Conservation (phyloP, 2,113 vertebrate genomes). For the Hyaena hyaena region DNA sequence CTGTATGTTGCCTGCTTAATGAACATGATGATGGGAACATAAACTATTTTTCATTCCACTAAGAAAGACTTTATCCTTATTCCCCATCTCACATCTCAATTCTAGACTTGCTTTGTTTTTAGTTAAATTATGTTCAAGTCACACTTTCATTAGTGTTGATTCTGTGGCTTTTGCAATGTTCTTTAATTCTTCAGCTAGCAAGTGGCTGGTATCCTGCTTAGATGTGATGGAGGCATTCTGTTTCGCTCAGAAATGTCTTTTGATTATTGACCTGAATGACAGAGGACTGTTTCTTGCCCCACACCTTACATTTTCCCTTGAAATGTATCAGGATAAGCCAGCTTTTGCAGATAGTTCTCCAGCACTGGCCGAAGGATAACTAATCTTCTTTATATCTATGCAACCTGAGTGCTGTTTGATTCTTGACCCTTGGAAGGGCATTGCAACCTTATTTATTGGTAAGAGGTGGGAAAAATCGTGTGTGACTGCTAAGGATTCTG, state of each 20-base stretch:
- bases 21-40: slow-evolving; percentile 70
- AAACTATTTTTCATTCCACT: slow-evolving; percentile 72
- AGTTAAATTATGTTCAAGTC: slow-evolving; percentile 75
- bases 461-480: not conserved
- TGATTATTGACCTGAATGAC: slow-evolving; percentile 36
- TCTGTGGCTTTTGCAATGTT: slow-evolving; percentile 55
- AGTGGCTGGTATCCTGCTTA: not conserved
- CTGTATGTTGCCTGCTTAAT: slow-evolving; percentile 74
- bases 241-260: slow-evolving; percentile 57
- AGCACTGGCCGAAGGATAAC: not conserved
- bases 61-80: slow-evolving; percentile 47
- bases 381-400: not conserved
- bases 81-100: slow-evolving; percentile 46
- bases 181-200: slow-evolving; percentile 56
- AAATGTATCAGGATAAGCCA: not conserved
- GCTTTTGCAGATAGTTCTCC: not conserved
- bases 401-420: not conserved
- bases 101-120: slow-evolving; percentile 68
- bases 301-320: slow-evolving; percentile 13
- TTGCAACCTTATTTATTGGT: slow-evolving; percentile 6
- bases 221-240: not conserved
- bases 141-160: slow-evolving; percentile 62
- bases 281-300: not conserved
- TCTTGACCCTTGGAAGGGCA: slow-evolving; percentile 40
- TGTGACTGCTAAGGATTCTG: not conserved